Percentiles rank a stretch among this genome's conserved stretches.
Evolutionary conservation across 1,140 invertebrate species (phyloP).

Genomic region (Homarus americanus): DNA sequence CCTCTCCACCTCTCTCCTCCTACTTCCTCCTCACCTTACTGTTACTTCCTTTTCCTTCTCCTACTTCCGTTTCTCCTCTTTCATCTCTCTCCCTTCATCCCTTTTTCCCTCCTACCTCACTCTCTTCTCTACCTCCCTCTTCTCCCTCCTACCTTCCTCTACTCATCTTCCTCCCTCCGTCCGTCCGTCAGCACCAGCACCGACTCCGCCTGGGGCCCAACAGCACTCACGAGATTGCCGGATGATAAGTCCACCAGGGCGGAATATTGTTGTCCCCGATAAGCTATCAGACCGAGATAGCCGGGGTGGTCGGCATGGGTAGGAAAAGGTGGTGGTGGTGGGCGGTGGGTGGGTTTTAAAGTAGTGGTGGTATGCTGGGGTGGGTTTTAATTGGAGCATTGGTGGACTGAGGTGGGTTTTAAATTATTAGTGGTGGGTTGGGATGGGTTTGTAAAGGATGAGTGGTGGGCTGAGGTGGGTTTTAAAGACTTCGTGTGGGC

Average conservation of each 20-base stretch:
- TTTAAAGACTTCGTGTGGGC: too few species aligned
- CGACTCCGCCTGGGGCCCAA: too few species aligned
- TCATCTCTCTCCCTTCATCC: neutral
- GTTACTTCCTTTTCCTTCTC: neutral
- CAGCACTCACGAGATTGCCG: neutral
- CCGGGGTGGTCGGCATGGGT: neutral
- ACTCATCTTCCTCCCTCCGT: too few species aligned
- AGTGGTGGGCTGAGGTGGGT: neutral
- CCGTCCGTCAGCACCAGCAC: too few species aligned
- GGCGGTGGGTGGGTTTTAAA: neutral
- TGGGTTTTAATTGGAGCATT: too few species aligned
- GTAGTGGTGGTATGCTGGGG: too few species aligned
- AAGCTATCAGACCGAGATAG: conserved; percentile 19
- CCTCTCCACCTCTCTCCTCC: neutral
- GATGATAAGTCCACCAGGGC: conserved; percentile 9
- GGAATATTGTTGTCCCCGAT: conserved; percentile 32
- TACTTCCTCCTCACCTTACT: too few species aligned
- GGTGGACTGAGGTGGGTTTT: neutral
- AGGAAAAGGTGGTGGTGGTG: neutral
- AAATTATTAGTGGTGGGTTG: neutral
- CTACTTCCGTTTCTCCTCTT: neutral
- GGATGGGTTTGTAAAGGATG: neutral
- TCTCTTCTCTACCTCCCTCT: too few species aligned
- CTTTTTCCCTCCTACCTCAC: neutral
- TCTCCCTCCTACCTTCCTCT: neutral